Evolutionary conservation across 2,797 vertebrate species (phyloP).

Genomic region (Fringilla coelebs): DNA sequence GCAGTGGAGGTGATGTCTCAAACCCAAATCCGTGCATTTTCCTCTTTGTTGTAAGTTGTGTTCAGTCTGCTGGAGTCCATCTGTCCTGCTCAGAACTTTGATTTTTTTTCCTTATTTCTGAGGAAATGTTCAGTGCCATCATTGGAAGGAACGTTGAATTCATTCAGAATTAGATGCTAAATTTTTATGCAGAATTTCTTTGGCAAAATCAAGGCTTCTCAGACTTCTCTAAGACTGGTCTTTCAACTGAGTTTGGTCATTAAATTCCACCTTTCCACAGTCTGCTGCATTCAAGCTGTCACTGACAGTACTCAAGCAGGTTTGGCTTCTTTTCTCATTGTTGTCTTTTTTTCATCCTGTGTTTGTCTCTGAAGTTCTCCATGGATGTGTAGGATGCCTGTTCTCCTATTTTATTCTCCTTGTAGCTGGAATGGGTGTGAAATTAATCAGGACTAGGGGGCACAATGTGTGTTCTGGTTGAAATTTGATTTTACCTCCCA

Average conservation of each 20-base stretch:
- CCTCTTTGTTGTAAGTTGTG: accelerated
- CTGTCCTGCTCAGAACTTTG: background rate
- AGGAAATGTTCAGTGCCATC: background rate
- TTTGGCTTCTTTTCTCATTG: background rate
- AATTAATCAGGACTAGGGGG: background rate
- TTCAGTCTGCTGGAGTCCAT: accelerated
- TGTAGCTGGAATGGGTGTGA: background rate
- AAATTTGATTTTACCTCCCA: background rate
- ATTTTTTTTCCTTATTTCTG: background rate
- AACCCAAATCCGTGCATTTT: accelerated
- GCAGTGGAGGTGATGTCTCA: background rate
- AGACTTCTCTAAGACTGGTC: background rate
- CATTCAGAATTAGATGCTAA: background rate
- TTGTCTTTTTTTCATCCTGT: background rate
- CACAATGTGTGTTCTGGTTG: background rate
- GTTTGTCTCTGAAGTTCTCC: background rate
- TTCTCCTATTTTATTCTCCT: background rate
- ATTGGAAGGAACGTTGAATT: background rate
- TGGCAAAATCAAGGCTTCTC: background rate
- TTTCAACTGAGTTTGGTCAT: background rate
- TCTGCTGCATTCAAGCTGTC: accelerated
- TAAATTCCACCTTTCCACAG: background rate
- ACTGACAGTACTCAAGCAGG: background rate
- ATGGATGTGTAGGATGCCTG: background rate
- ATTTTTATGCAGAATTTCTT: background rate